These are phyloP conservation scores for Sus cebifrons DNA, from an alignment of 2,797 vertebrate genomes.

Conservation along the genomic window DNA sequence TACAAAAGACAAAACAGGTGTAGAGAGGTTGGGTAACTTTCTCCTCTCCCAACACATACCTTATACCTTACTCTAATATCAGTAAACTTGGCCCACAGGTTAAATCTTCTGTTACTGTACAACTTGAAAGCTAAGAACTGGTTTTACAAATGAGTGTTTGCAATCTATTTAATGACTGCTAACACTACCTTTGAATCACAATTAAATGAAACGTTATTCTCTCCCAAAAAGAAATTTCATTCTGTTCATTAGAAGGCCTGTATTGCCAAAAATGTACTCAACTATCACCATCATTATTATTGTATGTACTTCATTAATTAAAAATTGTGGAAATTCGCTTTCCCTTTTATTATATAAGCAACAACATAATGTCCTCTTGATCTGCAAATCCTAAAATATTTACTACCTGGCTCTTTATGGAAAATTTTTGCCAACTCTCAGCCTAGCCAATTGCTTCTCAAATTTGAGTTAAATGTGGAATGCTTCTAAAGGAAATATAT, in stretches of 20 bases:
- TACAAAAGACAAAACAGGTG: not conserved
- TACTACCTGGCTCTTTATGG: not conserved
- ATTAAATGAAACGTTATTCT: conserved; percentile 22
- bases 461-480: conserved; percentile 22
- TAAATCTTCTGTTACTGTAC: conserved; percentile 30
- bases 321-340: conserved; percentile 13
- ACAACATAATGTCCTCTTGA: not conserved
- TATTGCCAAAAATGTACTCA: not conserved
- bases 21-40: conserved; percentile 27
- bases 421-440: not conserved
- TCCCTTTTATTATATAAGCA: conserved; percentile 23
- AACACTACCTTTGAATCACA: conserved; percentile 23
- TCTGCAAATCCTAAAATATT: conserved; percentile 44
- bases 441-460: not conserved
- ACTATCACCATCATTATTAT: not conserved
- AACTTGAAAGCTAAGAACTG: conserved; percentile 1
- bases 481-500: not conserved
- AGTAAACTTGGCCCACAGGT: not conserved
- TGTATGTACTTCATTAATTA: conserved; percentile 34
- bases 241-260: not conserved
- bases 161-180: not conserved
- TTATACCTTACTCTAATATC: conserved; percentile 14
- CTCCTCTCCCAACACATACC: not conserved
- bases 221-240: conserved; percentile 1
- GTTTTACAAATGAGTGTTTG: not conserved